phyloP scores from a whole-genome alignment of 2,113 vertebrate genomes.

The Panthera uncia region DNA sequence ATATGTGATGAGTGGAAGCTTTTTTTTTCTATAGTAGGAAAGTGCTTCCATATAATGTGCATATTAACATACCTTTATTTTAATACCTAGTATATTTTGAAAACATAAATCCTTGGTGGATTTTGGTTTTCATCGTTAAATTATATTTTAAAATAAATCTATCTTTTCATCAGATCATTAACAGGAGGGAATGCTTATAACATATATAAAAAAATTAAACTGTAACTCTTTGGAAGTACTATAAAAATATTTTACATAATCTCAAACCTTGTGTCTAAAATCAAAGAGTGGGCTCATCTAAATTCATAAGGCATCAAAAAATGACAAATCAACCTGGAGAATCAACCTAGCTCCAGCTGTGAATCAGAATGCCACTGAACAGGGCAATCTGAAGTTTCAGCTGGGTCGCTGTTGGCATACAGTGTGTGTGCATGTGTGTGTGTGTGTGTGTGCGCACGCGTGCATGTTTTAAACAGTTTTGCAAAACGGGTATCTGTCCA shows the following conservation, averaged over 20 bases:
- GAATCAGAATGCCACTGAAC: fast-evolving
- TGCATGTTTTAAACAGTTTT: background rate
- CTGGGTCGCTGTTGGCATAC: fast-evolving
- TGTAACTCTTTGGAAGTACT: background rate
- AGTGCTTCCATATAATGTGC: background rate
- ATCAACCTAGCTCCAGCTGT: background rate
- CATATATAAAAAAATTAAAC: background rate
- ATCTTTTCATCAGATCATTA: background rate
- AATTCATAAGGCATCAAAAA: background rate
- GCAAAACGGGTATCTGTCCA: background rate
- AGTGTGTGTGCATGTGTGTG: background rate
- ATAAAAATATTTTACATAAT: background rate
- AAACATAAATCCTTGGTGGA: conserved; percentile 4
- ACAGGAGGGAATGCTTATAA: background rate
- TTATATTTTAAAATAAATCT: background rate
- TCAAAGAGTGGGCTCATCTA: background rate
- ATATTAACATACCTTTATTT: conserved; percentile 2
- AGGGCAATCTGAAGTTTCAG: background rate
- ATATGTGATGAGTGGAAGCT: background rate
- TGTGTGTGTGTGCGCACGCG: background rate
- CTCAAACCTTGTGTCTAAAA: background rate
- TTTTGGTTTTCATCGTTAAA: conserved; percentile 35
- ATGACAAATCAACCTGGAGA: background rate
- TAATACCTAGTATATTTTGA: background rate
- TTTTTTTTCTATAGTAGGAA: background rate